Evolutionary conservation across 2,888 invertebrate species (phyloP).

Genomic region (Xanthorhoe designata): DNA sequence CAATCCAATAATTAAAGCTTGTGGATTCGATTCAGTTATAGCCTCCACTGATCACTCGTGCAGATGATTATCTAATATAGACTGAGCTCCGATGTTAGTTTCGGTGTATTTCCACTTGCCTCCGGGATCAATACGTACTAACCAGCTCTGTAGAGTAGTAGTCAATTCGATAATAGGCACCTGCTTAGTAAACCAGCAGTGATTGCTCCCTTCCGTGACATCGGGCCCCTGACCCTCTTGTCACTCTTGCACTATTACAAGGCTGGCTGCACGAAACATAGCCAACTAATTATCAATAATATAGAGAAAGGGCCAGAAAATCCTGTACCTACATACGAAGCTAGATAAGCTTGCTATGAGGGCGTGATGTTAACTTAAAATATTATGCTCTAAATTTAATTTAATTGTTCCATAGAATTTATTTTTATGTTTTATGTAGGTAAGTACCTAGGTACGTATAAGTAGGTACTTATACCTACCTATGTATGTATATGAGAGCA

Average conservation of each 20-base stretch:
- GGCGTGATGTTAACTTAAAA: too few species aligned
- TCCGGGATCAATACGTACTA: slow-evolving; percentile 25
- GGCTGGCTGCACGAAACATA: slow-evolving; percentile 14
- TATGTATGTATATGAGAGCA: too few species aligned
- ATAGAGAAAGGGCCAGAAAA: not conserved
- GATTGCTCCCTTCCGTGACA: slow-evolving; percentile 69
- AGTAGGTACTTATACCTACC: too few species aligned
- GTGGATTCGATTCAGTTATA: not conserved
- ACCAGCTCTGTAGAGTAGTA: slow-evolving; percentile 49
- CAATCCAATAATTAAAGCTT: not conserved
- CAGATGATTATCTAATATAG: slow-evolving; percentile 1
- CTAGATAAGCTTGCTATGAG: not conserved
- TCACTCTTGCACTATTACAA: slow-evolving; percentile 41
- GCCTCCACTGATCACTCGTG: not conserved
- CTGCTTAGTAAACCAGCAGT: slow-evolving; percentile 63
- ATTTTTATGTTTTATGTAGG: too few species aligned
- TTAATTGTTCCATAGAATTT: too few species aligned
- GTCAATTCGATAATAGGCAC: slow-evolving; percentile 65
- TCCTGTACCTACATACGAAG: not conserved
- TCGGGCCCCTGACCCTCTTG: slow-evolving; percentile 58
- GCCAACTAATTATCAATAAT: not conserved
- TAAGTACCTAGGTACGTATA: too few species aligned
- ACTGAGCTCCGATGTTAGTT: slow-evolving; percentile 2
- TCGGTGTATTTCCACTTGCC: slow-evolving; percentile 15
- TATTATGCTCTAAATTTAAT: too few species aligned